Percentiles rank a stretch among this genome's conserved stretches.
Evolutionary conservation across 2,888 invertebrate genomes (phyloP).

Genomic region (Lithosia quadra): DNA sequence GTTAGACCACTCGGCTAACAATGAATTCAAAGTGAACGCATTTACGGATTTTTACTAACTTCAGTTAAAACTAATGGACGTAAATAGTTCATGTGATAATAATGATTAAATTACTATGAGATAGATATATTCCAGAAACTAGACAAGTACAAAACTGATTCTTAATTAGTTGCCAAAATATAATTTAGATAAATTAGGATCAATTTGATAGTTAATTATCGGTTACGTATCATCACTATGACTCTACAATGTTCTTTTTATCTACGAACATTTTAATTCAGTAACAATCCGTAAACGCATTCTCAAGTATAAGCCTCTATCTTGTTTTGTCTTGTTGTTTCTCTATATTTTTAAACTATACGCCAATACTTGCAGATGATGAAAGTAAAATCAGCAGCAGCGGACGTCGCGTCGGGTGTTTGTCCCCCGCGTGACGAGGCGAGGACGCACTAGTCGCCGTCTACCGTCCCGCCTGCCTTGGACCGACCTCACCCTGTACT

Average conservation of each 20-base stretch:
- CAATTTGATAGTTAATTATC: too few species aligned
- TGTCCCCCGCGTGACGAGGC: slow-evolving; percentile 88
- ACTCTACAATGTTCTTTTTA: not conserved
- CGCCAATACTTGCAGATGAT: slow-evolving; percentile 72
- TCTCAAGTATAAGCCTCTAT: not conserved
- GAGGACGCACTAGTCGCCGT: slow-evolving; percentile 69
- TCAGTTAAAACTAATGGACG: not conserved
- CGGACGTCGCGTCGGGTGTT: slow-evolving; percentile 89
- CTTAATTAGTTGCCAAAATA: too few species aligned
- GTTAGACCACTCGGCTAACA: not conserved
- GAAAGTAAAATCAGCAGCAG: slow-evolving; percentile 87
- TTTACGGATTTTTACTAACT: not conserved
- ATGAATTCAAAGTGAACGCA: not conserved
- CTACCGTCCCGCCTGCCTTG: slow-evolving; percentile 7
- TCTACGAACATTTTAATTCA: not conserved
- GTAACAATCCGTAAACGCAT: not conserved
- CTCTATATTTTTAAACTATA: not conserved
- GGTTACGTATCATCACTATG: not conserved
- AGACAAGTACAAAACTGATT: too few species aligned
- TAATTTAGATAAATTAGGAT: too few species aligned
- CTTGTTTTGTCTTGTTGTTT: too few species aligned
- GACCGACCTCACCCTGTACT: slow-evolving; percentile 15
- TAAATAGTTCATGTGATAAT: too few species aligned
- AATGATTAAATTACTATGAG: too few species aligned
- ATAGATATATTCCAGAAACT: too few species aligned